Base-by-base conservation (phyloP, 1,140 invertebrate genomes). In the Drosophila arawakana region DNA sequence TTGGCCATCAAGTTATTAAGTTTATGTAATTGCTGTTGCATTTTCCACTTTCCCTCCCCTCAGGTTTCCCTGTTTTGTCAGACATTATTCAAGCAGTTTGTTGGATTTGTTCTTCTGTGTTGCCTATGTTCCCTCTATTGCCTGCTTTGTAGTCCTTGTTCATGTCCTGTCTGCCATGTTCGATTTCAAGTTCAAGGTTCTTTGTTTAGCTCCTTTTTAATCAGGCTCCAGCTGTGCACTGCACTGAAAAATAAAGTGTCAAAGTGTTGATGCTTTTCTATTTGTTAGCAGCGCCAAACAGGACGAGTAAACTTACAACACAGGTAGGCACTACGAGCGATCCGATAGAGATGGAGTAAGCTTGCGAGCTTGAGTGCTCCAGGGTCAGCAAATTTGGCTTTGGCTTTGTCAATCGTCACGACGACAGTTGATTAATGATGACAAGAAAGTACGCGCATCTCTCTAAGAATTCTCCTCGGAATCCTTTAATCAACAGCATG, bases 21-120 rank as follows among this genome's bases (percentile, higher is more conserved):
- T 86, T 88, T 88, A 86, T 86, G 83, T 88, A 86, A 86, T 86
- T 86, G 79, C 81, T 82, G 73, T 66, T 86, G 70, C 83, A 77
- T 67, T 79, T 43, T 44, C 25, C 25, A 30, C 25, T 30, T 30
- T 30, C 6, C 25, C 11, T n/a, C 49, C 65, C 30, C 61, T 59
- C 10, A 7, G 35, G 7, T 5, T 57, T 11, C 18, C 8, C 59
- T 72, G 25, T 5, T 30, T 30, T 30, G 25, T 4, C 25, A 50
- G 80, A 73, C 63, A 77, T 84, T 84, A 54, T 43, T 55, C 68
- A 61, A 25, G 39, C 7, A 13, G 10, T 52, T 30, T n/a, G 50
- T 52, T 52, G 50, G 8, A 18, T 30, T 47, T 47, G 15, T 21
- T 25, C 60, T 63, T n/a, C 69, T n/a, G 15, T 21, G 47, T 10